These are phyloP conservation scores for Arctopsyche grandis DNA, from an alignment of 1,140 invertebrate genomes.

Conservation along the genomic window DNA sequence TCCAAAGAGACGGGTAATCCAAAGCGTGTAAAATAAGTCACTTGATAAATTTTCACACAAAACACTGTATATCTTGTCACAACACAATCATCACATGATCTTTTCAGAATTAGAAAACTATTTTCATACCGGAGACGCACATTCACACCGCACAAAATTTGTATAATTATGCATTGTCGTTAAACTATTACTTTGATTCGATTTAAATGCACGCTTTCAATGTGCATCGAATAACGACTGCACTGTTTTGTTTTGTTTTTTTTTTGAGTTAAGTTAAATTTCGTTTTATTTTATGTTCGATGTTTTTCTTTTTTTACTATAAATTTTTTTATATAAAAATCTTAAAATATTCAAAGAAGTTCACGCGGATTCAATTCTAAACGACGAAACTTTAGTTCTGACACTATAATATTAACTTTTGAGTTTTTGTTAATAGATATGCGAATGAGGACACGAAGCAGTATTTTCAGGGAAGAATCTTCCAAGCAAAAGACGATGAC, in stretches of 20 bases:
- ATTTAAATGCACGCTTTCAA: not conserved
- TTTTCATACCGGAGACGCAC: not conserved
- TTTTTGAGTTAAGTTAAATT: not conserved
- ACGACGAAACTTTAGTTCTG: no score
- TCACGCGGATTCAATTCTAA: no score
- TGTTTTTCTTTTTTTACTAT: not conserved
- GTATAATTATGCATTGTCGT: not conserved
- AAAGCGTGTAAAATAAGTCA: slow-evolving; percentile 4
- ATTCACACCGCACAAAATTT: not conserved
- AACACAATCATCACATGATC: slow-evolving; percentile 26
- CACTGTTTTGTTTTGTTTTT: no score
- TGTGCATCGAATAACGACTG: slow-evolving; percentile 2
- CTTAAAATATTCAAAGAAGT: no score
- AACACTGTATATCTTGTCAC: slow-evolving; percentile 7
- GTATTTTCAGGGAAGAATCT: no score
- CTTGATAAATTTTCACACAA: slow-evolving; percentile 4
- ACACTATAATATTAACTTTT: no score
- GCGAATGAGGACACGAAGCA: no score
- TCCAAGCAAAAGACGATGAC: no score
- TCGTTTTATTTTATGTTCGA: slow-evolving; percentile 3
- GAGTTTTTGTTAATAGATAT: no score
- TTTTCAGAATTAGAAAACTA: slow-evolving; percentile 18
- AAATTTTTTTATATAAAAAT: not conserved
- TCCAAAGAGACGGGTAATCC: slow-evolving; percentile 3
- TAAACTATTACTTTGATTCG: not conserved